A percentile compares a stretch with the other conserved stretches of the same genome.
phyloP scores from a whole-genome alignment of 2,113 vertebrate genomes.

The Phylloscopus trochilus region DNA sequence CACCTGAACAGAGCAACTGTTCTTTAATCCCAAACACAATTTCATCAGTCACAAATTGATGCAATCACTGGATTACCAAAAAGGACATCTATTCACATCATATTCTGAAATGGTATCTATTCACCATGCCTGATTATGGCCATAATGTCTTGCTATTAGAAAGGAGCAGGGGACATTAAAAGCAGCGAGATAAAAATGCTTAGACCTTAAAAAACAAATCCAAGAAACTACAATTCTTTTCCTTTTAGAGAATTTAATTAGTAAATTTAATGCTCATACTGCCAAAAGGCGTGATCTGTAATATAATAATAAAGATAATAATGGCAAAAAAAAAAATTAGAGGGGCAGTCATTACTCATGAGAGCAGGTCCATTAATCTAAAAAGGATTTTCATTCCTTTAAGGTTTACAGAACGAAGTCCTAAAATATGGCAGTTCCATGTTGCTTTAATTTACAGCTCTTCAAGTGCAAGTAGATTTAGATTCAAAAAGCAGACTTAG shows the following conservation, averaged over 20 bases:
- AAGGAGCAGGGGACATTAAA: accelerated
- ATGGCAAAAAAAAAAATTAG: background rate
- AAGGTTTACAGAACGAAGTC: background rate
- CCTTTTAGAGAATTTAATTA: background rate
- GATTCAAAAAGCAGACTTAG: background rate
- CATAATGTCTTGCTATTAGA: background rate
- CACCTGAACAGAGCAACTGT: background rate
- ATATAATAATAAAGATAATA: background rate
- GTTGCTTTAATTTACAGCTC: background rate
- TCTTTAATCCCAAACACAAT: background rate
- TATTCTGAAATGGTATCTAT: background rate
- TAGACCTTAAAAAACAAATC: background rate
- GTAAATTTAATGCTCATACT: background rate
- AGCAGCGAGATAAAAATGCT: background rate
- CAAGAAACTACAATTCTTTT: background rate
- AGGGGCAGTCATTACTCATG: background rate
- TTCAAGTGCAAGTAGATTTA: background rate
- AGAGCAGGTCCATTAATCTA: background rate
- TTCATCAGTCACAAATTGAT: background rate
- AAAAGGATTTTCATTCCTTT: background rate
- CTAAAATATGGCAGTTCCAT: background rate
- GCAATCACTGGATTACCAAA: background rate
- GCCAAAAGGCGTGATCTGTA: background rate
- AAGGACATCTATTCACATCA: background rate
- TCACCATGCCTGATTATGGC: background rate